phyloP scores from a whole-genome alignment of 2,113 vertebrate genomes.

The Bubo bubo region DNA sequence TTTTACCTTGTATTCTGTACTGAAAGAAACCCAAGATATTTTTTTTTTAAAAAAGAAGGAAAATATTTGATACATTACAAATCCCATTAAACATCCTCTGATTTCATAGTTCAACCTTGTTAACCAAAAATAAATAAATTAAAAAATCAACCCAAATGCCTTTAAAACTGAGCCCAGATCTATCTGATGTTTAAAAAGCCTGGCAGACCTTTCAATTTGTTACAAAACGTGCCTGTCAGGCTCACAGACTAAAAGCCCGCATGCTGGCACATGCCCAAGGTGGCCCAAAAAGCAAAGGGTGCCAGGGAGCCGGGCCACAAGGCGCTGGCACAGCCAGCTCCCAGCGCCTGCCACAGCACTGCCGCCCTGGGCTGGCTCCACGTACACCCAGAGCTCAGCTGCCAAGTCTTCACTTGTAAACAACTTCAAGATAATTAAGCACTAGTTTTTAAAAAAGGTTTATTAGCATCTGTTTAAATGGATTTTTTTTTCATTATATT shows the following conservation, averaged over 20 bases:
- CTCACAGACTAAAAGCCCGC: neutral
- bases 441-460: neutral
- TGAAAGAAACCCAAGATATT: neutral
- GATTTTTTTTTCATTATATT: neutral
- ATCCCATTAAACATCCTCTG: neutral
- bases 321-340: too few relatives aligned
- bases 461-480: constrained; percentile 11
- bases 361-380: too few relatives aligned
- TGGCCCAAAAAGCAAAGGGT: accelerated
- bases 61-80: neutral
- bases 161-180: neutral
- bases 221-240: accelerated
- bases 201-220: neutral
- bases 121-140: neutral
- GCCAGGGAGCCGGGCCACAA: accelerated
- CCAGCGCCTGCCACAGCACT: too few relatives aligned
- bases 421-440: constrained; percentile 11
- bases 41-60: neutral
- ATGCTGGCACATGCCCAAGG: accelerated
- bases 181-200: neutral
- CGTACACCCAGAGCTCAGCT: neutral
- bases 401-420: neutral
- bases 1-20: neutral
- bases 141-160: neutral
- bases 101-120: neutral